Evolutionary conservation across 1,140 invertebrate species (phyloP), one percentile per base, ranked within the genome.

Genomic region (Apolygus lucorum): DNA sequence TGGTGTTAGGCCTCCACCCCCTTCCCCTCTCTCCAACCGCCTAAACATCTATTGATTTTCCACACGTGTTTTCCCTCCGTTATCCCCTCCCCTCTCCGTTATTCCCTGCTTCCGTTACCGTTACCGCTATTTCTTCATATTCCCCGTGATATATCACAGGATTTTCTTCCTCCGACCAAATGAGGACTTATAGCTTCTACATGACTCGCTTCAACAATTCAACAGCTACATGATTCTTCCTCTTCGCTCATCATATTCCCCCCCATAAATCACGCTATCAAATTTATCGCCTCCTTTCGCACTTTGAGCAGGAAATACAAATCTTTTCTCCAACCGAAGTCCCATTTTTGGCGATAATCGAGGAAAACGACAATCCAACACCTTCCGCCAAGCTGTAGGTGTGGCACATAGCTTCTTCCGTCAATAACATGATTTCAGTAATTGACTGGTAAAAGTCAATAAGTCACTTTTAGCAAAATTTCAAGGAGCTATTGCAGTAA

Each of bases 231-330:
- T 13, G 24, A 25, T 54, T 67, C 68, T 70, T 49, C 24, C 26
- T 67, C 28, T 72, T 59, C 2, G 54, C 22, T 59, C 54, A 59
- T 59, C 54, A 59, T 59, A 13, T 25, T 63, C 28, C 52, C 22
- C 22, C 84, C 78, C 71, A 95, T 90, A 72, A 88, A 91, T 81
- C 94, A 96, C 74, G 92, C 26, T 72, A 74, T 65, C 17, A 73
- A 59, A 67, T 42, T 62, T 42, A 71, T 28, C 49, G 27, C 70
- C 25, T 34, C n/a, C n/a, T n/a, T n/a, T n/a, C n/a, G n/a, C n/a
- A n/a, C n/a, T n/a, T n/a, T n/a, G n/a, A n/a, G n/a, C n/a, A n/a
- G n/a, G n/a, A n/a, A n/a, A n/a, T n/a, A n/a, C n/a, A n/a, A n/a
- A n/a, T n/a, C n/a, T n/a, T n/a, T n/a, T n/a, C n/a, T n/a, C n/a